Conservation (phyloP, 2,888 invertebrate genomes). For the Cetonia aurata region DNA sequence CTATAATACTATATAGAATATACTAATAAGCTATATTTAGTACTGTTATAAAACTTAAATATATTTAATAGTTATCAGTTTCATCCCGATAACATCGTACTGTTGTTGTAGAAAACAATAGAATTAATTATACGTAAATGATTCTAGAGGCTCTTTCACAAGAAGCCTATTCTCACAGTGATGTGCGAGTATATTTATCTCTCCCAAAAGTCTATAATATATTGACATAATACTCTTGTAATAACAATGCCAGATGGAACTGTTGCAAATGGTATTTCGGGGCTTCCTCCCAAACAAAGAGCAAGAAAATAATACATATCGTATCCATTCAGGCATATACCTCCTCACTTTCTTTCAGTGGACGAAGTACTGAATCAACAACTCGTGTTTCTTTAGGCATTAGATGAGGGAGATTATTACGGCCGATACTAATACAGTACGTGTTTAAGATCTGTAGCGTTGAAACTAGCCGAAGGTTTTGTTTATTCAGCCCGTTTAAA, state of each 20-base stretch:
- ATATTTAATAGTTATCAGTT: constrained; percentile 21
- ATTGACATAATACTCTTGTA: constrained; percentile 36
- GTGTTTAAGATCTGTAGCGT: constrained; percentile 53
- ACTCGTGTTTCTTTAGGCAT: constrained; percentile 58
- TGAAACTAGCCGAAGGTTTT: constrained; percentile 51
- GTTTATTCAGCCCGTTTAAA: constrained; percentile 53
- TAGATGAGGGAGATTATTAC: constrained; percentile 57
- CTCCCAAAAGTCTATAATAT: constrained; percentile 15
- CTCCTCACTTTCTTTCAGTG: constrained; percentile 50
- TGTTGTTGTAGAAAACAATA: constrained; percentile 22
- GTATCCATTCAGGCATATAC: constrained; percentile 44
- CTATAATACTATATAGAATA: too few species aligned
- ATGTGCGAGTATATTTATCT: constrained; percentile 20
- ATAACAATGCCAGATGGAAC: constrained; percentile 22
- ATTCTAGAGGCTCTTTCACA: not conserved
- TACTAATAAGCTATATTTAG: too few species aligned
- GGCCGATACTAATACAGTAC: constrained; percentile 55
- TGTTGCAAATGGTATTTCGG: constrained; percentile 24
- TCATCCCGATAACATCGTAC: not conserved
- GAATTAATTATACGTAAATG: constrained; percentile 17
- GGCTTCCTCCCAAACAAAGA: constrained; percentile 42
- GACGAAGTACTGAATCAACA: constrained; percentile 53
- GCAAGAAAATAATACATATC: constrained; percentile 46
- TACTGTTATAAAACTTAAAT: not conserved
- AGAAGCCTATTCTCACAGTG: constrained; percentile 17